These are phyloP conservation scores for Nebria salina DNA, from an alignment of 2,888 invertebrate genomes.

Conservation along the genomic window DNA sequence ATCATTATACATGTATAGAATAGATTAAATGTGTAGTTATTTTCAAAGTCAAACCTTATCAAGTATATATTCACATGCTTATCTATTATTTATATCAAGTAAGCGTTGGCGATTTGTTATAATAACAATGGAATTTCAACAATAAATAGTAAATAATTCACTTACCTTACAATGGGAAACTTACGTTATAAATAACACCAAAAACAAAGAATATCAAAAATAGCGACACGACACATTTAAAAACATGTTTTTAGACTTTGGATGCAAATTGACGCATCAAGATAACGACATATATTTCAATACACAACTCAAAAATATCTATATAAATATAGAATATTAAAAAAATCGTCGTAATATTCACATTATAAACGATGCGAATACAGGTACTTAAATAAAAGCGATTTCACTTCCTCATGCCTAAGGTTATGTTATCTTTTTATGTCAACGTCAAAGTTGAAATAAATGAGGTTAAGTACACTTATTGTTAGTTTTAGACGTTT, in stretches of 20 bases:
- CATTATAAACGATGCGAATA: background rate
- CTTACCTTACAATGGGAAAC: background rate
- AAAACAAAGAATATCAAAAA: constrained; percentile 8
- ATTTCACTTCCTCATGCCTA: constrained; percentile 7
- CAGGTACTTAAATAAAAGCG: background rate
- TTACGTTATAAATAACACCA: background rate
- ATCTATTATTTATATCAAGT: too few relatives aligned
- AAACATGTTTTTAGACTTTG: constrained; percentile 20
- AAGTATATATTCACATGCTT: too few relatives aligned
- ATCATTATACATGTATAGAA: too few relatives aligned
- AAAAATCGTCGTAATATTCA: background rate
- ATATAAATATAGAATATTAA: background rate
- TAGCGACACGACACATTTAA: background rate
- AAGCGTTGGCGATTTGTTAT: too few relatives aligned
- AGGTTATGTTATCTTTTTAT: constrained; percentile 8
- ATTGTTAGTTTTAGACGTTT: background rate
- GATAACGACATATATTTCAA: background rate
- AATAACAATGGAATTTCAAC: too few relatives aligned
- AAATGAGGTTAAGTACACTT: background rate
- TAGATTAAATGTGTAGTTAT: too few relatives aligned
- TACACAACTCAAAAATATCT: background rate
- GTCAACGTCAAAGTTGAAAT: background rate
- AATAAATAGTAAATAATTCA: background rate
- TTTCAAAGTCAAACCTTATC: too few relatives aligned
- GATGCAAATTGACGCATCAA: background rate